These are phyloP conservation scores for Oxystoma pomonae DNA, from an alignment of 2,888 invertebrate genomes.

Conservation along the genomic window DNA sequence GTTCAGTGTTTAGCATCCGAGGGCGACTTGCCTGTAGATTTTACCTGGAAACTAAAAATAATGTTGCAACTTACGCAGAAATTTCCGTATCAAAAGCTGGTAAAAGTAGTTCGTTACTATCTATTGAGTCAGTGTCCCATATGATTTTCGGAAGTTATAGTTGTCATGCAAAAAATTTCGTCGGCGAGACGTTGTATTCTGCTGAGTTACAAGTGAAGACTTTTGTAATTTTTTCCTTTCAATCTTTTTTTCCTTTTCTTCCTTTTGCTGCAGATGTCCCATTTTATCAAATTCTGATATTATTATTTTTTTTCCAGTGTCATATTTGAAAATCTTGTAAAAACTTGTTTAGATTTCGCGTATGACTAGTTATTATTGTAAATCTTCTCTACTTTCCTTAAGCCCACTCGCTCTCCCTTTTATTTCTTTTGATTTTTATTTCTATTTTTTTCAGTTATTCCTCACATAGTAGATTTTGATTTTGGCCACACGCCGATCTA, in stretches of 20 bases:
- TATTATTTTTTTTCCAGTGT: too few species aligned
- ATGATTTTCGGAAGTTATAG: conserved; percentile 64
- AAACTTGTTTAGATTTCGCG: too few species aligned
- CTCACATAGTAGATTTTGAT: conserved; percentile 76
- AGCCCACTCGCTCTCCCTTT: neutral
- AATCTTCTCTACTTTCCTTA: neutral
- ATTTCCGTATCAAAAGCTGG: conserved; percentile 54
- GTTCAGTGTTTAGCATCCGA: conserved; percentile 62
- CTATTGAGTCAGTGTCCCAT: conserved; percentile 63
- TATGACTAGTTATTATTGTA: neutral
- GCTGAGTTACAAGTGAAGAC: conserved; percentile 58
- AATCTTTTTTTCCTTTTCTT: conserved; percentile 6
- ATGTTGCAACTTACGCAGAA: conserved; percentile 53
- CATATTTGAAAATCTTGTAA: too few species aligned
- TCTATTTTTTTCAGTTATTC: conserved; percentile 64
- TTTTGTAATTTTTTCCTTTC: conserved; percentile 6
- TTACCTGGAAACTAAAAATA: conserved; percentile 70
- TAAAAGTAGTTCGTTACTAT: conserved; percentile 61
- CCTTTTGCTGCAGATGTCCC: neutral
- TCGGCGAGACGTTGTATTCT: conserved; percentile 58
- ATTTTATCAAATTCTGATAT: conserved; percentile 1
- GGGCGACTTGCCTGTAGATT: conserved; percentile 70
- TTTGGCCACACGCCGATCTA: conserved; percentile 73
- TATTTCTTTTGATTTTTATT: neutral
- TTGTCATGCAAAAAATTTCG: conserved; percentile 61